Base-by-base conservation (phyloP, 1,140 invertebrate genomes). In the Leptopilina boulardi region DNA sequence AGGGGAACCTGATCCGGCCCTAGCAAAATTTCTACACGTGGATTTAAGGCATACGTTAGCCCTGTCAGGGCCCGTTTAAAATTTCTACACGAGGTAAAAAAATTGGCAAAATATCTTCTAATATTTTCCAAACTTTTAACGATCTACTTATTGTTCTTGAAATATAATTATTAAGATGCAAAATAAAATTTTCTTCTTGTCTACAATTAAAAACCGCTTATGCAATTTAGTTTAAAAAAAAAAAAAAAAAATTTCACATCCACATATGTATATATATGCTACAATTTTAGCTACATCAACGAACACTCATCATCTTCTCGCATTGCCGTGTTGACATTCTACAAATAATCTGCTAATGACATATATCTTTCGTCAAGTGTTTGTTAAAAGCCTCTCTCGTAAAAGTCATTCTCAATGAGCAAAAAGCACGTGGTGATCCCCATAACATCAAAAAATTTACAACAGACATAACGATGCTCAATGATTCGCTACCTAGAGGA, bases 401-500 rank as follows among this genome's bases (percentile, higher is more conserved):
- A n/a, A n/a, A n/a, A n/a, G n/a, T n/a, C n/a, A n/a, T n/a, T 10
- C 5, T 21, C 21, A 21, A 21, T 30, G 13, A 21, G 21, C 59
- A 1, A 51, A 66, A 30, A 66, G 26, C 26, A 66, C 59, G 59
- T 66, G 59, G 59, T 66, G 59, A 30, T 13, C 13, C 59, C 10
- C 30, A 66, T 23, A 13, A 26, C 15, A 23, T 34, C 59, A 74
- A 38, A 76, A n/a, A n/a, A n/a, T n/a, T n/a, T n/a, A n/a, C n/a
- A n/a, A n/a, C n/a, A n/a, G n/a, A n/a, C n/a, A n/a, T n/a, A n/a
- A n/a, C n/a, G 73, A 79, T 73, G 51, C 76, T 70, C 72, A n/a
- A 41, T 75, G 79, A 80, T 72, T 77, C 73, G 51, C 73, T 70
- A 79, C 78, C 30, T 78, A 75, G 76, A 77, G 73, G 82, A 80